A percentile compares a stretch with the other conserved stretches of the same genome.
Evolutionary conservation across 2,113 vertebrate species (phyloP).

Genomic region (Thamnophis sirtalis): DNA sequence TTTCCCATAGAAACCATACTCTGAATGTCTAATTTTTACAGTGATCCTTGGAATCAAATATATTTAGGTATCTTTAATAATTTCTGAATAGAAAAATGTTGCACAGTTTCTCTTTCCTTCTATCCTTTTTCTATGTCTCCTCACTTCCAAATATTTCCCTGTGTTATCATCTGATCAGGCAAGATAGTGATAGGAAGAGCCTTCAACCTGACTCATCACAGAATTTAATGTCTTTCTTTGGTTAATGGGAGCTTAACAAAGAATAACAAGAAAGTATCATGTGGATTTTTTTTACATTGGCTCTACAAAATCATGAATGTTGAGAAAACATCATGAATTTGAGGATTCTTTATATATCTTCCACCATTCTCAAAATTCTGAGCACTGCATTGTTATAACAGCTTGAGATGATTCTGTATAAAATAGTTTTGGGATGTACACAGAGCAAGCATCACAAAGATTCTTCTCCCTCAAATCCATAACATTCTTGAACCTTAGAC

Average conservation of each 20-base stretch:
- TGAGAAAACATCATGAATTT: neutral
- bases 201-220: neutral
- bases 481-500: neutral
- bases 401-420: neutral
- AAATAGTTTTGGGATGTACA: neutral
- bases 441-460: neutral
- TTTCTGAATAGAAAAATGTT: neutral
- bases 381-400: neutral
- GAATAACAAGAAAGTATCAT: neutral
- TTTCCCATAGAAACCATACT: neutral
- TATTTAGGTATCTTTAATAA: neutral
- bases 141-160: no score
- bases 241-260: neutral
- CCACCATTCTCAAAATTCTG: neutral
- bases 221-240: neutral
- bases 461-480: neutral
- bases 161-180: neutral
- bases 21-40: neutral
- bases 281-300: neutral
- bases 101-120: neutral
- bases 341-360: neutral
- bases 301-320: neutral
- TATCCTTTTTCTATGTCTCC: neutral
- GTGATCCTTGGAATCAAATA: neutral
- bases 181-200: neutral